Evolutionary conservation across 2,113 vertebrate genomes (phyloP).

Genomic region (Dissostichus mawsoni): DNA sequence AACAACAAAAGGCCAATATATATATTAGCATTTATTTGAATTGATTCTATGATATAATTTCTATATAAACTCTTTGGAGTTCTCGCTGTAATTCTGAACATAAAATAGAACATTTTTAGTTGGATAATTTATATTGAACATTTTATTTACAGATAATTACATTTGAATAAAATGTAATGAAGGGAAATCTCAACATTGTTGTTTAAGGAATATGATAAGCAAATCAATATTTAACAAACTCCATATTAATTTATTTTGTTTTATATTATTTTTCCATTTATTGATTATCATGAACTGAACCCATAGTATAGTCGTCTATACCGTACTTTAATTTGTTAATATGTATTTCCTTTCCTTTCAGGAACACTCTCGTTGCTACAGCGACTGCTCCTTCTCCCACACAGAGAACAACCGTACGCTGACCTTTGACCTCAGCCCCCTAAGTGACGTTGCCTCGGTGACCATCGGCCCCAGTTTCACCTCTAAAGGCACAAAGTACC

Average conservation of each 20-base stretch:
- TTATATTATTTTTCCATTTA: too few species aligned
- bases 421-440: constrained; percentile 90
- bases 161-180: background rate
- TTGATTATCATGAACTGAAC: too few species aligned
- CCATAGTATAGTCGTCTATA: too few species aligned
- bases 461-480: constrained; percentile 97
- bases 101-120: too few species aligned
- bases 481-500: constrained; percentile 96
- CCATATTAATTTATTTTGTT: too few species aligned
- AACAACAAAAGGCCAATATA: too few species aligned
- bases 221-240: too few species aligned
- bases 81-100: too few species aligned
- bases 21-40: background rate
- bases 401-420: constrained; percentile 88
- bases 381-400: constrained; percentile 89
- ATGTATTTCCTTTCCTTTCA: constrained; percentile 58
- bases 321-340: background rate
- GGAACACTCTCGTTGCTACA: constrained; percentile 95
- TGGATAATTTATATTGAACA: too few species aligned
- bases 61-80: background rate
- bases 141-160: too few species aligned
- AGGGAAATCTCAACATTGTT: too few species aligned
- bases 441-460: constrained; percentile 88
- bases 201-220: too few species aligned
- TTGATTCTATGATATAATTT: background rate